These are phyloP conservation scores for Mesocentrotus franciscanus DNA, from an alignment of 53 echinoderm and acorn worm species.

Conservation along the genomic window DNA sequence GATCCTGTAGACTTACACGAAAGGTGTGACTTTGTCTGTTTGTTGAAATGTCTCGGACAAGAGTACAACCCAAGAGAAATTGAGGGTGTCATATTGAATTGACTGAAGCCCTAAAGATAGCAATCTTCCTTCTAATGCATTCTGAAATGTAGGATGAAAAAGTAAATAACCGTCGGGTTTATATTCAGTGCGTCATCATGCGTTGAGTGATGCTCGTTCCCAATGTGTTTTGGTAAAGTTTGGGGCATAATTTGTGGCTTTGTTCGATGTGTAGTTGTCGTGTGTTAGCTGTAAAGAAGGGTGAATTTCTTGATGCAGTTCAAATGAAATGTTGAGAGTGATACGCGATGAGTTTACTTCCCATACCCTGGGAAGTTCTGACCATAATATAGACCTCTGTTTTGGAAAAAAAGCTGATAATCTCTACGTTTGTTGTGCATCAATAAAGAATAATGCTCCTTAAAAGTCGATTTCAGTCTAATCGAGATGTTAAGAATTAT, in stretches of 20 bases:
- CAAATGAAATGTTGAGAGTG: not conserved
- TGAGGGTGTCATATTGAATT: constrained; percentile 51
- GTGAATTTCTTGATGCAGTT: not conserved
- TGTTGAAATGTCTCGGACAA: constrained; percentile 1
- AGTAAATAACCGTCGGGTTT: constrained; percentile 45
- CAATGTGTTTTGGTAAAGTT: constrained; percentile 29
- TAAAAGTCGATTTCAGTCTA: too few species aligned
- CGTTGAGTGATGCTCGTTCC: constrained; percentile 23
- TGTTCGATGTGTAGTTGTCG: not conserved
- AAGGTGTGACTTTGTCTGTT: not conserved
- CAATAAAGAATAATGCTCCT: too few species aligned
- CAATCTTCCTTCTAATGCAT: constrained; percentile 50
- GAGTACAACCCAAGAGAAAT: constrained; percentile 40
- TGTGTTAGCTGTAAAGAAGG: not conserved
- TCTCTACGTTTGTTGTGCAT: too few species aligned
- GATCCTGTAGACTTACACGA: not conserved
- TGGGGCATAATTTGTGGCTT: not conserved
- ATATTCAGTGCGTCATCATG: constrained; percentile 24
- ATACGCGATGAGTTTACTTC: not conserved
- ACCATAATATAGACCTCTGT: not conserved
- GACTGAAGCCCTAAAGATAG: constrained; percentile 30
- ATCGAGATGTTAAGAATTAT: too few species aligned
- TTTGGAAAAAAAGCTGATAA: not conserved
- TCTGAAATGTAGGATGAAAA: constrained; percentile 46
- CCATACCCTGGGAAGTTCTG: not conserved